These are phyloP conservation scores for Nesoenas mayeri DNA, from an alignment of 2,113 vertebrate species.

Conservation along the genomic window DNA sequence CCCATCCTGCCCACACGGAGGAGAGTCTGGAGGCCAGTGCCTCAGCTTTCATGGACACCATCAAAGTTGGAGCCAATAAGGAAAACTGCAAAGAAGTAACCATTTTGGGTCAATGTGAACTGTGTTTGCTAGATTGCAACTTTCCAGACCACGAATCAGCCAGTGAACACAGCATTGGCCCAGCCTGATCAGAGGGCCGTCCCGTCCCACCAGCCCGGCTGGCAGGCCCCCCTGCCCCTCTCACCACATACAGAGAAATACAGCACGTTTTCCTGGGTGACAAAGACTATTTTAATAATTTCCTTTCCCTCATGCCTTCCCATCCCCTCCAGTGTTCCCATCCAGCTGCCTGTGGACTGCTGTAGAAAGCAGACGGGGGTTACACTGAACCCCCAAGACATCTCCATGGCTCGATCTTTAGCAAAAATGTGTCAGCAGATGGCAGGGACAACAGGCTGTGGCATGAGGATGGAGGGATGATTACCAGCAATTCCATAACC, in stretches of 20 bases:
- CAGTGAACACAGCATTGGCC: not conserved
- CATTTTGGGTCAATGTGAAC: not conserved
- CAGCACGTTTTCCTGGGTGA: not conserved
- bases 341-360: not conserved
- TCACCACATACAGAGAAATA: not conserved
- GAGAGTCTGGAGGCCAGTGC: not conserved
- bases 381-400: not conserved
- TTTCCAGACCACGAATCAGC: not conserved
- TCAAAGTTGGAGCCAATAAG: not conserved
- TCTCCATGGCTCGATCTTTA: not conserved
- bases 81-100: not conserved
- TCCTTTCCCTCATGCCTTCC: not conserved
- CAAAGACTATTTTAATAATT: not conserved
- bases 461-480: not conserved
- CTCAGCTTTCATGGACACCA: not conserved
- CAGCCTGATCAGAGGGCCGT: not conserved
- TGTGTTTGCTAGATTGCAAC: not conserved
- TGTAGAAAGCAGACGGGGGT: not conserved
- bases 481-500: not conserved
- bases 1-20: not conserved
- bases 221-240: not conserved
- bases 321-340: not conserved
- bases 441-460: not conserved
- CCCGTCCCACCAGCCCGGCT: not conserved
- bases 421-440: not conserved